Base-by-base conservation (phyloP, 2,113 vertebrate genomes). In the Dipodomys spectabilis region DNA sequence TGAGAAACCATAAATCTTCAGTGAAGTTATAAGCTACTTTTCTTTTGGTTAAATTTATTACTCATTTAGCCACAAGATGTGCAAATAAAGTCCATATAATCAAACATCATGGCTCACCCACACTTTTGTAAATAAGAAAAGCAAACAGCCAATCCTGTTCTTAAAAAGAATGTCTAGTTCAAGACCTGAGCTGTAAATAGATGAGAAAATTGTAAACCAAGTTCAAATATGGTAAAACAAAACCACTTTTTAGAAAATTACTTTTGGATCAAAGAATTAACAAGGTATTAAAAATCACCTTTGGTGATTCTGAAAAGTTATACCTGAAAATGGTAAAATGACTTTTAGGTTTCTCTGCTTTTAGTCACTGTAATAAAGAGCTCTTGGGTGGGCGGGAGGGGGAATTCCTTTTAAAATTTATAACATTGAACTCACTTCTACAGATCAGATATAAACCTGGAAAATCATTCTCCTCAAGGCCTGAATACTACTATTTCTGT, bases 401-500 rank as follows among this genome's bases (percentile, higher is more conserved):
- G 39, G 39, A 25, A 57, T 74, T 53, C 25, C 72, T 88, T 84
- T 88, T 27, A n/a, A 82, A 92, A 69, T 83, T 44, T 88, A 81
- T n/a, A 84, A 35, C 30, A 30, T 79, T 91, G 89, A 91, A 94
- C 35, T 78, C 87, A 60, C 39, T 91, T 95, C 78, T 90, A 93
- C 32, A 95, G 78, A 84, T 86, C 72, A 83, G 88, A 93, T 83
- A 44, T 83, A 92, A 95, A 94, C 93, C 93, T 86, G 75, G 93
- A 93, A 95, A 96, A 92, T 85, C 74, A 91, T n/a, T 88, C 82
- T 94, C 82, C 88, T 90, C 84, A 93, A 90, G 88, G 92, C 81
- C 92, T 78, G 93, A 65, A 79, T 45, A 81, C 0, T 90, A 89
- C 90, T 94, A 96, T 95, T 95, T 96, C 77, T 95, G 60, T 90